Evolutionary conservation across 2,113 vertebrate genomes (phyloP).

Genomic region (Xyrauchen texanus): DNA sequence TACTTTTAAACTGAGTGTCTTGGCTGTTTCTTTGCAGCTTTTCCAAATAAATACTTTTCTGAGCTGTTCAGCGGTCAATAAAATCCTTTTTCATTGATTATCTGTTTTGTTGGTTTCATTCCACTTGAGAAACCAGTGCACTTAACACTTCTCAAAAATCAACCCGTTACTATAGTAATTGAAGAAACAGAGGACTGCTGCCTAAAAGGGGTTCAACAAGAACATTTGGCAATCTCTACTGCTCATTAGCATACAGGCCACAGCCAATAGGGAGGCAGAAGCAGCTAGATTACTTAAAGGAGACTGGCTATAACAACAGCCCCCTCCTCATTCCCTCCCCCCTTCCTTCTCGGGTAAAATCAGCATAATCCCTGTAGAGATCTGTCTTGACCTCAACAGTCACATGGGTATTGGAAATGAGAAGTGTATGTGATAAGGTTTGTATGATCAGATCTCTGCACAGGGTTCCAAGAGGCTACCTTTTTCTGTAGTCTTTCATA

Average conservation of each 20-base stretch:
- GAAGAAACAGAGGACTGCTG: slow-evolving; percentile 64
- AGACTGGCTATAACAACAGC: slow-evolving; percentile 70
- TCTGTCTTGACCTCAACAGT: slow-evolving; percentile 54
- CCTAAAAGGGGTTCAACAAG: slow-evolving; percentile 65
- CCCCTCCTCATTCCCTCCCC: slow-evolving; percentile 56
- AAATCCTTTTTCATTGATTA: not conserved
- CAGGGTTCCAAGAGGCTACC: slow-evolving; percentile 11
- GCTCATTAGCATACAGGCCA: slow-evolving; percentile 71
- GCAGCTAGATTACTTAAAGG: slow-evolving; percentile 65
- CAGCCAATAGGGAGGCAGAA: slow-evolving; percentile 70
- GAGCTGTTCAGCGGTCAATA: not conserved
- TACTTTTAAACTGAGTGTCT: not conserved
- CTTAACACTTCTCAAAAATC: slow-evolving; percentile 61
- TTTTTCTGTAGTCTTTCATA: slow-evolving; percentile 39
- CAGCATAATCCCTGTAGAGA: slow-evolving; percentile 65
- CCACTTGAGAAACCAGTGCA: slow-evolving; percentile 55
- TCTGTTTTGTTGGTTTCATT: not conserved
- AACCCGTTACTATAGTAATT: slow-evolving; percentile 72
- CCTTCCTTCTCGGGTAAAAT: slow-evolving; percentile 60
- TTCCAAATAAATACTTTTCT: not conserved
- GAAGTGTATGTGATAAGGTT: slow-evolving; percentile 34
- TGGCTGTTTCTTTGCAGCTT: not conserved
- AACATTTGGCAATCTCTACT: slow-evolving; percentile 64
- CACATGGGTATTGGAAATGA: slow-evolving; percentile 45
- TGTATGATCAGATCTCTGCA: slow-evolving; percentile 22